These are phyloP conservation scores for Eristalis tenax DNA, from an alignment of 2,888 invertebrate genomes.

Conservation along the genomic window DNA sequence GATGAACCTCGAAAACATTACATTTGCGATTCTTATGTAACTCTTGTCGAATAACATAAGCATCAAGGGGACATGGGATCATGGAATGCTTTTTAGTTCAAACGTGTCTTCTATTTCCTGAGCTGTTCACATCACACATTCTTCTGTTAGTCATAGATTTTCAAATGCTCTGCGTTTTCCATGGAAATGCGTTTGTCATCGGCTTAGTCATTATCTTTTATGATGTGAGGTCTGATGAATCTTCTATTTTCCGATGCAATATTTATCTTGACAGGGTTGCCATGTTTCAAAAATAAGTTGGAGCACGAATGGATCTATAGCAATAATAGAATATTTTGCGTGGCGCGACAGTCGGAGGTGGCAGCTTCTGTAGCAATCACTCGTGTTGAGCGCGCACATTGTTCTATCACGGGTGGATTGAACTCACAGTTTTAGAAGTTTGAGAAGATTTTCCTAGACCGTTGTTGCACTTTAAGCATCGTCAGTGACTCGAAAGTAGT, in stretches of 20 bases:
- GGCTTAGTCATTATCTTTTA: conserved; percentile 14
- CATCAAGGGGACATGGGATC: neutral
- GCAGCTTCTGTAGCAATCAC: no score
- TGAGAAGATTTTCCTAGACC: no score
- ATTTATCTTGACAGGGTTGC: conserved; percentile 10
- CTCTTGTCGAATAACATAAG: neutral
- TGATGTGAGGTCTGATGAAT: neutral
- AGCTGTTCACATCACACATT: neutral
- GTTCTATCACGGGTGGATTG: no score
- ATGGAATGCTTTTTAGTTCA: neutral
- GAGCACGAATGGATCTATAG: no score
- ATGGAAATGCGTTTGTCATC: neutral
- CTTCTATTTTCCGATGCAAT: neutral
- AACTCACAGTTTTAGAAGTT: no score
- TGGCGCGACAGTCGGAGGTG: no score
- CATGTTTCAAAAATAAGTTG: neutral
- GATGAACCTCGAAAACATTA: neutral
- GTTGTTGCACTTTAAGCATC: no score
- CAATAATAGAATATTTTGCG: no score
- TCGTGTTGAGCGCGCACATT: no score
- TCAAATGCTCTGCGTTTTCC: conserved; percentile 2
- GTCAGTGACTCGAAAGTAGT: no score
- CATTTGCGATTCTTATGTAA: neutral
- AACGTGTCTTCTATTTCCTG: neutral
- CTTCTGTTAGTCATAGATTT: conserved; percentile 10